Evolutionary conservation across 2,113 vertebrate genomes (phyloP).

Genomic region (Burhinus bistriatus): DNA sequence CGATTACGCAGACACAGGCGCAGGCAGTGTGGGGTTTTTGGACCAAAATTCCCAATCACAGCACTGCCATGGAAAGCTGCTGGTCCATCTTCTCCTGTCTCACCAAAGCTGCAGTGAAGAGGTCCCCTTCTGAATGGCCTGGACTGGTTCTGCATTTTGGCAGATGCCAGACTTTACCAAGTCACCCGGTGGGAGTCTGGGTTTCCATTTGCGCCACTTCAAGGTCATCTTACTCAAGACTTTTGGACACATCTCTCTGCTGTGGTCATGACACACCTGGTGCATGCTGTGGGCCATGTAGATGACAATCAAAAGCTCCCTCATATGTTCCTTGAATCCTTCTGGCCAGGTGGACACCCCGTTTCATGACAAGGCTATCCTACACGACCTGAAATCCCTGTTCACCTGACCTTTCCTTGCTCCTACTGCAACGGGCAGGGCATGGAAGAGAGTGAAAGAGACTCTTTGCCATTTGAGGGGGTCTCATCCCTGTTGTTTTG

Average conservation of each 20-base stretch:
- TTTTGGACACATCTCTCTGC: not conserved
- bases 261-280: not conserved
- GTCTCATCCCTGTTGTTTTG: not conserved
- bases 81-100: not conserved
- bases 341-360: not conserved
- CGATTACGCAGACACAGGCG: not conserved
- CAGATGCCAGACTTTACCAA: fast-evolving
- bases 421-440: not conserved
- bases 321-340: not conserved
- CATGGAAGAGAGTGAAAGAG: fast-evolving
- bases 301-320: not conserved
- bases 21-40: not conserved
- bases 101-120: not conserved
- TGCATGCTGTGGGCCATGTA: not conserved
- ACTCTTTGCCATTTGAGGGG: fast-evolving
- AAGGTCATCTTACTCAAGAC: not conserved
- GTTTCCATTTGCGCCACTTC: not conserved
- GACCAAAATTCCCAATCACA: not conserved
- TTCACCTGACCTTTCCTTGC: not conserved
- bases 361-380: not conserved
- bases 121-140: not conserved
- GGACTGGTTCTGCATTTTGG: not conserved
- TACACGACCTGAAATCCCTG: fast-evolving
- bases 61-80: not conserved
- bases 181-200: not conserved